Percentiles rank a stretch among this genome's conserved stretches.
These are phyloP conservation scores for Chymomyza procnemis DNA, from an alignment of 2,888 invertebrate genomes.

Conservation along the genomic window DNA sequence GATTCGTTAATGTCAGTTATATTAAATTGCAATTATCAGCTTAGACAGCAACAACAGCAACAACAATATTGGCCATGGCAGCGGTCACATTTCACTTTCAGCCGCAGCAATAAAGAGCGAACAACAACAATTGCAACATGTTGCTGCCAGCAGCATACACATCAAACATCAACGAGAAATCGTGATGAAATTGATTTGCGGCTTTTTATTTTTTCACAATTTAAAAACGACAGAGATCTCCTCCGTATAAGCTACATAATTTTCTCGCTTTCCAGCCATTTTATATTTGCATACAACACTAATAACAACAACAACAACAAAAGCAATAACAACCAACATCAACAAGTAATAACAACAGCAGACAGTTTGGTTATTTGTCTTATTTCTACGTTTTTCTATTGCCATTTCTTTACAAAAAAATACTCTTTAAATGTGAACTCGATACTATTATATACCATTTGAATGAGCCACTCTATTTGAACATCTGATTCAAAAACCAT, in stretches of 20 bases:
- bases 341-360: constrained; percentile 3
- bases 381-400: not conserved
- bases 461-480: too few species aligned
- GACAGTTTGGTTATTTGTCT: constrained; percentile 10
- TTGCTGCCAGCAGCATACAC: constrained; percentile 5
- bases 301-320: constrained; percentile 13
- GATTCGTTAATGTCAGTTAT: constrained; percentile 63
- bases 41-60: constrained; percentile 29
- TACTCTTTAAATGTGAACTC: too few species aligned
- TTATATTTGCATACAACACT: constrained; percentile 46
- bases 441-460: too few species aligned
- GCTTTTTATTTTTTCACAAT: constrained; percentile 47
- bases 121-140: constrained; percentile 36
- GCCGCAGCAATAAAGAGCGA: constrained; percentile 14
- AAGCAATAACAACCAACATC: constrained; percentile 5
- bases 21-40: constrained; percentile 66
- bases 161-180: constrained; percentile 64
- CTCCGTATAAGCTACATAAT: constrained; percentile 35
- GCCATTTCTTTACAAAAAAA: not conserved
- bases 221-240: constrained; percentile 5
- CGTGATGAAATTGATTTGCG: constrained; percentile 74
- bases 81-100: constrained; percentile 69
- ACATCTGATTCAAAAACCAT: too few species aligned
- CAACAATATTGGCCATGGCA: constrained; percentile 51
- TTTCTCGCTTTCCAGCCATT: constrained; percentile 67